Conservation (phyloP, 2,113 vertebrate genomes). For the Willisornis vidua region DNA sequence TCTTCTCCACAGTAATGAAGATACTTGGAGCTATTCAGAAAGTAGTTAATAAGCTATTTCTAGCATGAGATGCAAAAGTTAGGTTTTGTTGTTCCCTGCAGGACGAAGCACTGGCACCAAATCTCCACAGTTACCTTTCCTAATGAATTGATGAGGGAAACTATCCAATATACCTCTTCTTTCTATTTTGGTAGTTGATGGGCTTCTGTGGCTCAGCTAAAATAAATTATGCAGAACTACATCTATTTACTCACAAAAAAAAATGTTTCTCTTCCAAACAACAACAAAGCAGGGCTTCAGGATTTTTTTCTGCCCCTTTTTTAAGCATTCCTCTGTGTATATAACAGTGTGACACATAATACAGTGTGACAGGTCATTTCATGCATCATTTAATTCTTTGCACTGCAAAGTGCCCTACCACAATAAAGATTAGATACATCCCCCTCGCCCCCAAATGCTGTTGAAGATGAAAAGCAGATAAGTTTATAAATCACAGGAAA, state of each 20-base stretch:
- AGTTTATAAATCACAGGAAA: neutral
- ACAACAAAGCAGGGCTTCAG: neutral
- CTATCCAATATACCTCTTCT: neutral
- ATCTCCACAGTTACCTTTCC: neutral
- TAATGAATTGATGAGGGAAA: neutral
- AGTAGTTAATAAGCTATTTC: neutral
- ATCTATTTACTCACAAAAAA: neutral
- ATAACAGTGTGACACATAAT: slow-evolving; percentile 30
- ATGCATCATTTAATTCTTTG: slow-evolving; percentile 73
- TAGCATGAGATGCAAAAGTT: neutral
- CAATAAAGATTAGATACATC: slow-evolving; percentile 5
- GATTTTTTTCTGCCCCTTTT: neutral
- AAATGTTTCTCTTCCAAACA: neutral
- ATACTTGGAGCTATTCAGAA: neutral
- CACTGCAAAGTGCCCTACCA: slow-evolving; percentile 16
- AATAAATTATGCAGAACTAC: neutral
- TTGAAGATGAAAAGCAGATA: neutral
- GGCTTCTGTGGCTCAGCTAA: neutral
- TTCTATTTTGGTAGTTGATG: neutral
- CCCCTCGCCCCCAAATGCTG: neutral
- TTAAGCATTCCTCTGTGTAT: neutral
- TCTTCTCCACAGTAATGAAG: neutral
- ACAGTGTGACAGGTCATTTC: slow-evolving; percentile 68
- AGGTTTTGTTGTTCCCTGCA: neutral
- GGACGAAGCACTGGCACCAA: neutral